phyloP scores from a whole-genome alignment of 2,113 vertebrate genomes.

The Caranx melampygus region DNA sequence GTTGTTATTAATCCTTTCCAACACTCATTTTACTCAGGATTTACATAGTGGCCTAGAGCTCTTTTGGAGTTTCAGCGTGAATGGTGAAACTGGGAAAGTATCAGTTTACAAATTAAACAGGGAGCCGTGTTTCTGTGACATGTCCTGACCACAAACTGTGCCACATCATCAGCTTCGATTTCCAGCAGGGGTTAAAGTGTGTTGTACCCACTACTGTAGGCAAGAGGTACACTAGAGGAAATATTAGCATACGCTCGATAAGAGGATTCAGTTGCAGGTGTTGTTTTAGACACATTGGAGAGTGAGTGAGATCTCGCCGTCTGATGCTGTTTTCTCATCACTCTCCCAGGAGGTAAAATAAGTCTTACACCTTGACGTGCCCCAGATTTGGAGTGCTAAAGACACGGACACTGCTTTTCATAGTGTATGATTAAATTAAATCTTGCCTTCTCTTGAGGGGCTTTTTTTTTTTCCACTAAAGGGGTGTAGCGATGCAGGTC shows the following conservation, averaged over 20 bases:
- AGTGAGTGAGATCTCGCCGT: conserved; percentile 33
- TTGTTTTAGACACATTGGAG: neutral
- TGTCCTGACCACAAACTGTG: neutral
- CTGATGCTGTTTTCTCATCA: conserved; percentile 10
- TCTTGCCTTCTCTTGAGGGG: conserved; percentile 53
- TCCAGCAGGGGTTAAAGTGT: neutral
- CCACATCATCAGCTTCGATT: neutral
- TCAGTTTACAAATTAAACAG: conserved; percentile 16
- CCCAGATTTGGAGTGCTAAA: conserved; percentile 58
- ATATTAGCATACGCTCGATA: neutral
- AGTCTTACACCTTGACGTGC: conserved; percentile 54
- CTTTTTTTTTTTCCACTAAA: conserved; percentile 32
- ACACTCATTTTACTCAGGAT: conserved; percentile 23
- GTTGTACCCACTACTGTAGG: neutral
- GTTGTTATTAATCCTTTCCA: conserved; percentile 37
- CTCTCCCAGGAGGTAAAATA: conserved; percentile 52
- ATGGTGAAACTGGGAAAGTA: conserved; percentile 13
- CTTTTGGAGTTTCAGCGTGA: conserved; percentile 32
- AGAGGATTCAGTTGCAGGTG: neutral
- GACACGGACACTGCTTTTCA: conserved; percentile 60
- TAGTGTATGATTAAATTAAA: conserved; percentile 71
- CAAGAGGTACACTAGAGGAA: neutral
- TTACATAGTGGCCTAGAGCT: conserved; percentile 25
- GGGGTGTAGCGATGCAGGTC: conserved; percentile 58
- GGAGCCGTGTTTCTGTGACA: neutral